Base-by-base conservation (phyloP, 37 sponge, comb jelly and placozoan species). In the Geodia barretti region DNA sequence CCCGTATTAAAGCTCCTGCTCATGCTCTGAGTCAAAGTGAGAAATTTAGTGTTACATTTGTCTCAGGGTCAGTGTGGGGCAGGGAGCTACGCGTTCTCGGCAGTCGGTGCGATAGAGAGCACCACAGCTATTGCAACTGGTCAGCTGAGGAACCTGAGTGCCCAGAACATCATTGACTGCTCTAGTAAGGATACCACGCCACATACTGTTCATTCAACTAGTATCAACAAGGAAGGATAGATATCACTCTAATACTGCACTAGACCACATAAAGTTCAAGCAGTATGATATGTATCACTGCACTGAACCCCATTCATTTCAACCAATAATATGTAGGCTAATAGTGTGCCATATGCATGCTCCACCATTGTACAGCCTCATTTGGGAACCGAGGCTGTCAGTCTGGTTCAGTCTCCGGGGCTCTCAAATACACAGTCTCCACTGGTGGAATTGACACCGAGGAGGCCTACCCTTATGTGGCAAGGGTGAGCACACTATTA, bases 71-170 rank as follows among this genome's bases (percentile, higher is more conserved):
- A 32, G 70, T 94, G 95, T 79, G 89, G 90, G 1, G 74, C 89
- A 9, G n/a, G n/a, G n/a, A 83, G 92, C 77, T 94, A 92, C 89
- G 88, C 95, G 21, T 94, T 94, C 58, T 66, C 85, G 63, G 82
- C 92, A 9, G 68, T 79, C 1, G 95, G 86, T 24, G 73, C 88
- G 23, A 72, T 94, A 1, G 92, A 94, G 68, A 91, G 91, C 58
- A 76, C 74, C 1, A 76, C 68, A 38, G 75, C 78, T 54, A 43
- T 74, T 30, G 60, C 74, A 33, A 83, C 72, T 41, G 92, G 85
- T 1, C 77, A 67, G 2, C 84, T 88, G 74, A 85, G 88, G 0
- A 75, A 88, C 4, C 71, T 94, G 25, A 78, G 78, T 65, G 84
- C 77, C n/a, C 89, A 89, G 39, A 76, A 89, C 32, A 28, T 89